These are phyloP conservation scores for Drosophila tropicalis DNA, from an alignment of 1,140 invertebrate genomes.

Conservation along the genomic window DNA sequence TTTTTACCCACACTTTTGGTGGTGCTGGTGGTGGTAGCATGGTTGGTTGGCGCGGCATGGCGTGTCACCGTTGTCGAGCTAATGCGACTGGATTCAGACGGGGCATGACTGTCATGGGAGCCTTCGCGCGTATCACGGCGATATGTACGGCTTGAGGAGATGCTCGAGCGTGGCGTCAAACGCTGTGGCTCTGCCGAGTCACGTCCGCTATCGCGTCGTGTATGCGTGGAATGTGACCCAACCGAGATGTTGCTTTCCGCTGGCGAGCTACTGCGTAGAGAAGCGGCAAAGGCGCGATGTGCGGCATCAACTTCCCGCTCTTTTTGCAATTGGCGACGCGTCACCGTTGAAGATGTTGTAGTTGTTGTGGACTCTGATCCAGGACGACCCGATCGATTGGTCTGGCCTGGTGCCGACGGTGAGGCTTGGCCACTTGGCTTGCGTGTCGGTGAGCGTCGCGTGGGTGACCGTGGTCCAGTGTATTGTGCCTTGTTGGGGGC, in stretches of 20 bases:
- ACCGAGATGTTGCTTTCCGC: constrained; percentile 62
- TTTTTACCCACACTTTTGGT: constrained; percentile 62
- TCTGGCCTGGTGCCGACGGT: constrained; percentile 30
- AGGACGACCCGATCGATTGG: constrained; percentile 24
- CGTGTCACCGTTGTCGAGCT: constrained; percentile 75
- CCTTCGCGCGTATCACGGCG: constrained; percentile 68
- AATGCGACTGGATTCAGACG: constrained; percentile 73
- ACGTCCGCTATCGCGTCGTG: constrained; percentile 48
- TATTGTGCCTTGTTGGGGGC: constrained; percentile 41
- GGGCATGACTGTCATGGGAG: constrained; percentile 77
- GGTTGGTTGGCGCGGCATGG: constrained; percentile 28
- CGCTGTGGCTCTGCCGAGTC: constrained; percentile 35
- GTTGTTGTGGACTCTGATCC: constrained; percentile 23
- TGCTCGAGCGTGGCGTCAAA: constrained; percentile 69
- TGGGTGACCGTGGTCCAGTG: constrained; percentile 36
- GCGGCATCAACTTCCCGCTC: constrained; percentile 86
- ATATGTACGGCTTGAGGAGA: constrained; percentile 66
- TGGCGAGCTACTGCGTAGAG: constrained; percentile 85
- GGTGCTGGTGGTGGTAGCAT: constrained; percentile 20
- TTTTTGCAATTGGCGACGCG: constrained; percentile 77
- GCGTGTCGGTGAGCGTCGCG: constrained; percentile 36
- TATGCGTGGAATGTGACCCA: constrained; percentile 45
- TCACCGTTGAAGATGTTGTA: constrained; percentile 39
- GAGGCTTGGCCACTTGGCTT: constrained; percentile 1
- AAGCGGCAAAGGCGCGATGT: constrained; percentile 89